These are phyloP conservation scores for Strigops habroptila DNA, from an alignment of 2,113 vertebrate genomes.

Conservation along the genomic window DNA sequence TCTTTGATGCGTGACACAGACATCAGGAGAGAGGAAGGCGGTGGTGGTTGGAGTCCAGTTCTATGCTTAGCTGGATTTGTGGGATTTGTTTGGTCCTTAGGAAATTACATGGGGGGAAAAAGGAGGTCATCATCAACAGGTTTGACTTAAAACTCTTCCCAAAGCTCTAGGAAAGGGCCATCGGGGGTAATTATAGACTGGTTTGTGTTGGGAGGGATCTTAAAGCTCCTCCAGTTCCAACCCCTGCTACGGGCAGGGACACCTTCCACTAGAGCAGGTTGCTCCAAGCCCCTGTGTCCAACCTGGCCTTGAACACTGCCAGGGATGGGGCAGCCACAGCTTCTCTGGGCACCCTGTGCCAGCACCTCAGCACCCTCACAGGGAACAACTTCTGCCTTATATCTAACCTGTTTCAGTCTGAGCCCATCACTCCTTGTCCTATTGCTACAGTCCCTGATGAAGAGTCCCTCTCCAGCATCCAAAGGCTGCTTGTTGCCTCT, in stretches of 20 bases:
- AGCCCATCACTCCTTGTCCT: not conserved
- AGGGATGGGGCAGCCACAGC: no score
- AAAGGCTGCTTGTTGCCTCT: not conserved
- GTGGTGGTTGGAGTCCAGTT: not conserved
- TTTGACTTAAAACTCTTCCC: not conserved
- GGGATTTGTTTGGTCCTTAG: not conserved
- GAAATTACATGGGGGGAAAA: accelerated
- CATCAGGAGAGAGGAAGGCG: not conserved
- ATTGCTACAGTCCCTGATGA: accelerated
- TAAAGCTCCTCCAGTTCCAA: not conserved
- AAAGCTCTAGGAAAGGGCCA: not conserved
- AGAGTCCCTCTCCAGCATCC: not conserved
- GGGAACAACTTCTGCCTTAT: not conserved
- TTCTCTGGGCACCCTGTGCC: no score
- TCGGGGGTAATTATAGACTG: not conserved
- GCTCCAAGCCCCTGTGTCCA: not conserved
- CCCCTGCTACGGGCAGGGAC: accelerated
- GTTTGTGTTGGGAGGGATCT: not conserved
- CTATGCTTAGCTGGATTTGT: not conserved
- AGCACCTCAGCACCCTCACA: not conserved
- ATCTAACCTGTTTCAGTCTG: not conserved
- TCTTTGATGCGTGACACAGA: accelerated
- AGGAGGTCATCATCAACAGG: not conserved
- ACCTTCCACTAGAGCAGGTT: not conserved
- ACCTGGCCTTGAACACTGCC: no score